Base-by-base conservation (phyloP, 2,888 invertebrate species). In the Orthonychiurus folsomi region DNA sequence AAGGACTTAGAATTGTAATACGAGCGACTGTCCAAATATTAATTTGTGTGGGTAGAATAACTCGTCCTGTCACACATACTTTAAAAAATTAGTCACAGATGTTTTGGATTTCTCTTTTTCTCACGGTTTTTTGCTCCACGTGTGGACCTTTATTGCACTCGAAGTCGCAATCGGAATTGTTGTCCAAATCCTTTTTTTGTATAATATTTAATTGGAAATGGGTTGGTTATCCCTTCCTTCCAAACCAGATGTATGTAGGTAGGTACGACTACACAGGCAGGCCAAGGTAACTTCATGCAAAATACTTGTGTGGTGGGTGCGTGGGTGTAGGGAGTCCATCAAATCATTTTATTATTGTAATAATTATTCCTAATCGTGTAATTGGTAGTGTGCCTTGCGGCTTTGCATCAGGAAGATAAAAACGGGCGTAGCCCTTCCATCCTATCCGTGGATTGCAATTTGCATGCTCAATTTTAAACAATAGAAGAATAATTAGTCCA, bases 91-190 rank as follows among this genome's bases (percentile, higher is more conserved):
- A 37, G 37, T 37, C 37, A 37, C 37, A 37, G 37, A 37, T 37
- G 37, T 37, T 37, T 37, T 37, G 5, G 37, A 37, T 37, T 37
- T 37, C 37, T 37, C 37, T 37, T 37, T 37, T 37, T 37, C 37
- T 37, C 37, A 37, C 37, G 37, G 37, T 37, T 37, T 37, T 37
- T 37, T 37, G 37, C 37, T 37, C 37, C 37, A 37, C 37, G 37
- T 37, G 37, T 37, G 37, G 37, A 37, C 15, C 37, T 9, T 37
- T 15, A 15, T 37, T 15, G 37, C 37, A 5, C 5, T 37, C 37
- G 37, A 5, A 5, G 5, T 37, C 37, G n/a, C n/a, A n/a, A n/a
- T n/a, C n/a, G n/a, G n/a, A n/a, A n/a, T n/a, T n/a, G n/a, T n/a
- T n/a, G n/a, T n/a, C n/a, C n/a, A n/a, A n/a, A n/a, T n/a, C n/a